Evolutionary conservation across 2,888 invertebrate genomes (phyloP), one percentile per base, ranked within the genome.

Genomic region (Drosophila ezoana): DNA sequence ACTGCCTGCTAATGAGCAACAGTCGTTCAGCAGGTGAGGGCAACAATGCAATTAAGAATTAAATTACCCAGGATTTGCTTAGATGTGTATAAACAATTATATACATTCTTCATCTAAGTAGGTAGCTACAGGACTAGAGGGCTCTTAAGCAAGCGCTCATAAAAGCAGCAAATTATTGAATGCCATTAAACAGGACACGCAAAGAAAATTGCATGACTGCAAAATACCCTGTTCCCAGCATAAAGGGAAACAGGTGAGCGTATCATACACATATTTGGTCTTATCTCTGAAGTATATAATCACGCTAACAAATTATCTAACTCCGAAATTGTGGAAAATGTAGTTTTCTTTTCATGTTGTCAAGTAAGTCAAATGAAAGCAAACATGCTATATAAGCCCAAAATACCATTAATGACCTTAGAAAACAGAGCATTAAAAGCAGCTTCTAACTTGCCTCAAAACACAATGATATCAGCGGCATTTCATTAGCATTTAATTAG

Each of bases 41-140:
- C 70, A 71, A 67, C 79, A 75, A 70, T 68, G 76, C 63, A 79
- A 68, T 79, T 72, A 75, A 79, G 68, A 71, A 51, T 58, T 62
- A 60, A 69, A 76, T 71, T 65, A 56, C 70, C 70, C 61, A 14
- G 43, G 60, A 68, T 65, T 72, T 64, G 65, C 67, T 68, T 48
- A 28, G 48, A 41, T 56, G n/a, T 28, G 11, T 28, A 20, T 20
- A 38, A 10, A n/a, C 13, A 45, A 23, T 20, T 56, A 35, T 52
- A 32, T 43, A 38, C 5, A 33, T n/a, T 35, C 2, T 2, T 28
- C 43, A 20, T 8, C 2, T 5, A 28, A n/a, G 16, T 18, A 20
- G 11, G 32, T 10, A 45, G 41, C 28, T 44, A 3, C 5, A 38
- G 35, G 20, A 9, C 1, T 13, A 41, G 33, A 28, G 32, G 16